Evolutionary conservation across 2,797 vertebrate genomes (phyloP).

Genomic region (Nasua narica): DNA sequence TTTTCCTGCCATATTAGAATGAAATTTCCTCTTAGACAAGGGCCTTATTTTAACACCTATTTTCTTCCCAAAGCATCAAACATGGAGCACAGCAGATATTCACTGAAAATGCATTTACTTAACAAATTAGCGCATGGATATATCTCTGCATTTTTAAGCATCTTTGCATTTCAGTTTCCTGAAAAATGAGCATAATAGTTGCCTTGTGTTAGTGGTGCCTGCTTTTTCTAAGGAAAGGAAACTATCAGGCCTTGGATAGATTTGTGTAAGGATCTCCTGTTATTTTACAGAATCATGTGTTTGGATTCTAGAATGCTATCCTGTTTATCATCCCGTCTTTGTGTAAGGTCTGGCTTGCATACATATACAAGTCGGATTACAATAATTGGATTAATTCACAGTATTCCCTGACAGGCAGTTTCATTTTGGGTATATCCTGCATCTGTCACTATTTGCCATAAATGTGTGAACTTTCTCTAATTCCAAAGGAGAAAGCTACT

Average conservation of each 20-base stretch:
- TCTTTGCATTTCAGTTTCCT: not conserved
- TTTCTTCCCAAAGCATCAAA: not conserved
- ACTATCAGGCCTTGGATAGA: not conserved
- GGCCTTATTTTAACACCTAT: not conserved
- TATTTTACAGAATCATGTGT: not conserved
- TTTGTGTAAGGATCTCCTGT: not conserved
- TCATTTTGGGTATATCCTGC: not conserved
- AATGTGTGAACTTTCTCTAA: not conserved
- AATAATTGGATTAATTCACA: not conserved
- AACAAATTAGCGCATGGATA: not conserved
- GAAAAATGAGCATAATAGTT: not conserved
- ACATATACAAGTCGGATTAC: not conserved
- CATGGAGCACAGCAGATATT: not conserved
- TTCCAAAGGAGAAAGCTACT: not conserved
- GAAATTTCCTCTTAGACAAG: not conserved
- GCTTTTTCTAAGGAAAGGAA: not conserved
- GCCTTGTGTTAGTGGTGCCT: not conserved
- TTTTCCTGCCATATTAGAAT: not conserved
- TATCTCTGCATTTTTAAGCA: not conserved
- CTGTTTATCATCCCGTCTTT: not conserved
- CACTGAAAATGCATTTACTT: not conserved
- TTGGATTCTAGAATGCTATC: not conserved
- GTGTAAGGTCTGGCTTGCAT: not conserved
- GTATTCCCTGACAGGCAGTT: not conserved
- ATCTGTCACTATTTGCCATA: not conserved